Conservation (phyloP, 1,140 invertebrate genomes). For the Uloborus diversus region DNA sequence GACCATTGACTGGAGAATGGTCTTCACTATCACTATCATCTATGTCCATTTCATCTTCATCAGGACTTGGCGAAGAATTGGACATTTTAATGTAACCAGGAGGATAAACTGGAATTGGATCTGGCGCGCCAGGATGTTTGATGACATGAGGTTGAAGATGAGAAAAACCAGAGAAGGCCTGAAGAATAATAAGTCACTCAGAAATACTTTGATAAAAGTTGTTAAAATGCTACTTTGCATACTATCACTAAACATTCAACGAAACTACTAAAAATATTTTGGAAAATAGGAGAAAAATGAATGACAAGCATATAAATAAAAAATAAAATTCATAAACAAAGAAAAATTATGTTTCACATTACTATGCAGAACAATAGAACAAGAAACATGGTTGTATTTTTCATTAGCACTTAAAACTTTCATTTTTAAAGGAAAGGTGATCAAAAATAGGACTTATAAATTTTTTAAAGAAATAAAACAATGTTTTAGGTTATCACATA, state of each 20-base stretch:
- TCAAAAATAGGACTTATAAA: too few species aligned
- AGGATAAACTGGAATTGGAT: slow-evolving; percentile 56
- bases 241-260: too few species aligned
- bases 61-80: slow-evolving; percentile 32
- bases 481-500: too few species aligned
- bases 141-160: slow-evolving; percentile 66
- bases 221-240: too few species aligned
- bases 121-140: slow-evolving; percentile 63
- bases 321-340: slow-evolving; percentile 1
- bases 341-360: not conserved
- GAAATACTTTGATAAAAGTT: too few species aligned
- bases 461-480: too few species aligned
- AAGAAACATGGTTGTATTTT: too few species aligned
- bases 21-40: slow-evolving; percentile 49
- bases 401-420: too few species aligned
- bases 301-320: not conserved
- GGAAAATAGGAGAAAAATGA: not conserved
- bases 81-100: slow-evolving; percentile 46
- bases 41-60: slow-evolving; percentile 47
- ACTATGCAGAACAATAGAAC: too few species aligned
- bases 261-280: too few species aligned
- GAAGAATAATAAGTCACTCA: not conserved
- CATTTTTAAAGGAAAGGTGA: too few species aligned
- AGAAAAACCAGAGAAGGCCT: slow-evolving; percentile 66
- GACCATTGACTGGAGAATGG: slow-evolving; percentile 40